phyloP scores from a whole-genome alignment of 2,888 invertebrate genomes.

The Campopleginae sp. region DNA sequence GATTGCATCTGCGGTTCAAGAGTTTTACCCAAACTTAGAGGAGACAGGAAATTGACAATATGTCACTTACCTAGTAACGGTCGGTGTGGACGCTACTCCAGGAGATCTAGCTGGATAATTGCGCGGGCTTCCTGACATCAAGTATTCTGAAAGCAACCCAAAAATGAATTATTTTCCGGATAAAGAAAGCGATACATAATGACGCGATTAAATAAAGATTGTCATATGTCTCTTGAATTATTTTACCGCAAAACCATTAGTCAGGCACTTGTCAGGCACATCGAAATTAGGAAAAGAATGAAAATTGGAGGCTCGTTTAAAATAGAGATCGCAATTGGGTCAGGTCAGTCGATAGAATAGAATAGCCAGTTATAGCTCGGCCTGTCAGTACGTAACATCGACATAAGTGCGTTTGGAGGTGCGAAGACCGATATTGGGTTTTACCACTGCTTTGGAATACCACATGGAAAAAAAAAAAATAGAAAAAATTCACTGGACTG shows the following conservation, averaged over 20 bases:
- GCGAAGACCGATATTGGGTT: slow-evolving; percentile 30
- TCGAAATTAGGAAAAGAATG: neutral
- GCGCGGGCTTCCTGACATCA: slow-evolving; percentile 83
- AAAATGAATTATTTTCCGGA: neutral
- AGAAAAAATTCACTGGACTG: slow-evolving; percentile 62
- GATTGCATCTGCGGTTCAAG: neutral
- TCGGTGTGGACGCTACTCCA: slow-evolving; percentile 80
- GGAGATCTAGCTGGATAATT: slow-evolving; percentile 81
- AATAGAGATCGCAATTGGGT: neutral
- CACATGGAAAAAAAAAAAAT: slow-evolving; percentile 44
- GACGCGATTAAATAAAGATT: neutral
- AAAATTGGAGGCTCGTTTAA: neutral
- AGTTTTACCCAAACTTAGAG: neutral
- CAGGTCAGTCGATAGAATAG: slow-evolving; percentile 6
- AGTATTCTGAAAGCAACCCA: slow-evolving; percentile 81
- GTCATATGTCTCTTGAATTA: neutral
- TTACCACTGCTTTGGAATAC: neutral
- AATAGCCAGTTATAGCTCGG: neutral
- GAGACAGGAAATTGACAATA: neutral
- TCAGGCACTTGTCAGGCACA: neutral
- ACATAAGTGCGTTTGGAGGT: slow-evolving; percentile 21
- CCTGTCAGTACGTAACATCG: slow-evolving; percentile 13
- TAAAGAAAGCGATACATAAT: neutral
- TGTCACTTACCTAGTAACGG: slow-evolving; percentile 78
- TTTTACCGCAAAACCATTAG: neutral